Evolutionary conservation across 2,797 vertebrate species (phyloP), one percentile per base, ranked within the genome.

Genomic region (Harpagifer antarcticus): DNA sequence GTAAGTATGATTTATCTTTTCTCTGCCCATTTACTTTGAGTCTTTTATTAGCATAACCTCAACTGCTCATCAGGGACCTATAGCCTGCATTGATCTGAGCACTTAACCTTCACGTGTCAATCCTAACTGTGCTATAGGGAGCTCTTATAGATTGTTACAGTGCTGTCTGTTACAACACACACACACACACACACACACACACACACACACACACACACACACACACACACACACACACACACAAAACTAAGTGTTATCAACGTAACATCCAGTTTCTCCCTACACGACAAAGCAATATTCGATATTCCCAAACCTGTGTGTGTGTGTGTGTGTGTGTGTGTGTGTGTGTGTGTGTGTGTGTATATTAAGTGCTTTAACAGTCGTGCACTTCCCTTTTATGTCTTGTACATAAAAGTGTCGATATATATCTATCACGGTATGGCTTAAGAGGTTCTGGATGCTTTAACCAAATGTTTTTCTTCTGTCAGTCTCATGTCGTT

Each of bases 401-500:
- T 11, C 44, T 17, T 73, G 33, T 66, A 50, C 56, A 45, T 76
- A 33, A 73, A 70, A 31, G 27, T 71, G 62, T 81, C 13, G 1
- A 66, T 83, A 77, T 79, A 27, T 83, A 77, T 78, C 27, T 74
- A 33, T 40, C 61, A 49, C 11, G 2, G 31, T 52, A 19, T 42
- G 48, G 23, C 47, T 65, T 54, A 68, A 72, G 42, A 59, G 50
- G 57, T 37, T 68, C n/a, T 61, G 59, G 57, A 20, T 53, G 59
- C 44, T 20, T 43, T 7, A 54, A n/a, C 58, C 88, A 96, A 95
- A 57, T 43, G 10, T 42, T 12, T 55, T 19, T 49, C 52, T 58
- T 27, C 23, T 54, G 6, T 43, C 12, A 1, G 31, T 50, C 14
- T 5, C 19, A n/a, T 67, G 5, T 48, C 37, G 17, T 56, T 61